These are phyloP conservation scores for Notospermus geniculatus DNA, from an alignment of 1,140 invertebrate genomes.

Conservation along the genomic window DNA sequence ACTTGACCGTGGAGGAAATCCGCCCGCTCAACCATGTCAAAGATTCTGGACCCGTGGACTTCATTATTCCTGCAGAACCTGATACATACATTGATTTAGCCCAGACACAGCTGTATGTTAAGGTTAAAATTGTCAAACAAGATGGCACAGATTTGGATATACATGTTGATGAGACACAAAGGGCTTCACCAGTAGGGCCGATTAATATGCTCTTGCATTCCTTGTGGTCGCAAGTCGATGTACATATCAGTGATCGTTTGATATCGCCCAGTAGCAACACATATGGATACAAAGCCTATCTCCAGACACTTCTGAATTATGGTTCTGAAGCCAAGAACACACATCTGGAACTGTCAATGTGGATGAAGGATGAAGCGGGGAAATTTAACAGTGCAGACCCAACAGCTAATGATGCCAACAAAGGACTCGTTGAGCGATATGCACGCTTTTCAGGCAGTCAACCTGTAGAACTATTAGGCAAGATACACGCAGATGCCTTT, in stretches of 20 bases:
- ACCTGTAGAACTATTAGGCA: neutral
- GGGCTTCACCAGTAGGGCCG: neutral
- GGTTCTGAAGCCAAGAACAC: neutral
- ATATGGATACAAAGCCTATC: neutral
- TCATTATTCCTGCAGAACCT: neutral
- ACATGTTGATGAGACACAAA: too few species aligned
- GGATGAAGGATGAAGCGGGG: neutral
- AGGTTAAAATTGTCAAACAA: neutral
- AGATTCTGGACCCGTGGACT: neutral
- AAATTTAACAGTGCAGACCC: neutral
- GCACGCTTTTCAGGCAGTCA: neutral
- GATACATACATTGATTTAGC: neutral
- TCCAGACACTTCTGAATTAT: neutral
- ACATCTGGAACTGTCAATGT: neutral
- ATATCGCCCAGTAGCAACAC: neutral
- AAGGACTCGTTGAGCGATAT: neutral
- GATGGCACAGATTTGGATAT: neutral
- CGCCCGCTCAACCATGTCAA: neutral
- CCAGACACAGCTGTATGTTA: neutral
- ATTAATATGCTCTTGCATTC: neutral
- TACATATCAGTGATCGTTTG: neutral
- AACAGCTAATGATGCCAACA: neutral
- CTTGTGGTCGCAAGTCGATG: neutral
- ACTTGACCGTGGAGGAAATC: neutral
- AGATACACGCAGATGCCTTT: neutral